Conservation (phyloP, 2,888 invertebrate genomes). For the Agriopis leucophaearia region DNA sequence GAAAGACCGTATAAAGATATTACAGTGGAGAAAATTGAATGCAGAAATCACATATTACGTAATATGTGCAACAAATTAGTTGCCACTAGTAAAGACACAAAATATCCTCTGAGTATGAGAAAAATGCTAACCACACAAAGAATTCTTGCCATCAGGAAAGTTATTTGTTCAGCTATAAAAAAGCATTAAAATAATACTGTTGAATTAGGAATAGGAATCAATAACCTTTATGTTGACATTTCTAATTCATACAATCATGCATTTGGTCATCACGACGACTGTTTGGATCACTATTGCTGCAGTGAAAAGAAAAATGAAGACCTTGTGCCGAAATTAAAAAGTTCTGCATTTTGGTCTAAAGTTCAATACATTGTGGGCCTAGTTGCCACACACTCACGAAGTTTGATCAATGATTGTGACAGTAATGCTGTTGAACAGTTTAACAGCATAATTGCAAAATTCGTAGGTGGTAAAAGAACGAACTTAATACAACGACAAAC, state of each 20-base stretch:
- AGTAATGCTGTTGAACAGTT: background rate
- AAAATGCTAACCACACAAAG: slow-evolving; percentile 8
- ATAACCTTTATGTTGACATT: slow-evolving; percentile 1
- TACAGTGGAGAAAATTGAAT: slow-evolving; percentile 27
- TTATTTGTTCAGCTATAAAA: background rate
- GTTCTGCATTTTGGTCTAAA: background rate
- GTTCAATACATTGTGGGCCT: background rate
- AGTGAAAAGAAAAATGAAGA: slow-evolving; percentile 1
- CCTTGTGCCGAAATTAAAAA: background rate
- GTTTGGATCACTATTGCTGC: background rate
- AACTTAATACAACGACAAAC: slow-evolving; percentile 24
- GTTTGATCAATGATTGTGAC: slow-evolving; percentile 4
- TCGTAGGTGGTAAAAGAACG: slow-evolving; percentile 36
- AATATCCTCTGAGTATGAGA: slow-evolving; percentile 2
- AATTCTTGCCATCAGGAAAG: slow-evolving; percentile 6
- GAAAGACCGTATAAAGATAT: slow-evolving; percentile 16
- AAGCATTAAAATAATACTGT: background rate
- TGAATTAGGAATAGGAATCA: background rate
- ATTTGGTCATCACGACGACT: background rate
- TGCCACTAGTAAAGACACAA: slow-evolving; percentile 7
- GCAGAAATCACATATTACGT: slow-evolving; percentile 14
- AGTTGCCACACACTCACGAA: slow-evolving; percentile 10
- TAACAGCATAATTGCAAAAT: background rate
- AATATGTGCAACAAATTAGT: slow-evolving; percentile 2
- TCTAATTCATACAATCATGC: background rate